These are phyloP conservation scores for Meloidogyne hapla DNA, from an alignment of 1,140 invertebrate species.

Conservation along the genomic window DNA sequence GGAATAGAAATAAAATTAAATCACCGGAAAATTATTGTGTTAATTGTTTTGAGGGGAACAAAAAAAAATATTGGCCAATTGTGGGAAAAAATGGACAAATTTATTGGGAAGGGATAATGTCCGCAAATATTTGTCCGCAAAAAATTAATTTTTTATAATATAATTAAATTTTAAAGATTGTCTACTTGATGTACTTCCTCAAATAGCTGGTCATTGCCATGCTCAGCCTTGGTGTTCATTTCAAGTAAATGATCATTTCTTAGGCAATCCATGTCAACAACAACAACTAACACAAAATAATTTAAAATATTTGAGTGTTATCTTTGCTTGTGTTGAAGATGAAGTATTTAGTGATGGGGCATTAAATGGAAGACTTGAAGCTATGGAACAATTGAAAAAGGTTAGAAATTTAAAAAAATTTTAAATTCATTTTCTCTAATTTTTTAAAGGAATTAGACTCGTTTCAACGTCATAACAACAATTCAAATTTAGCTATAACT, in stretches of 20 bases:
- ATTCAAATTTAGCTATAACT: neutral
- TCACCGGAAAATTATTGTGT: constrained; percentile 1
- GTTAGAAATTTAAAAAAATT: constrained; percentile 13
- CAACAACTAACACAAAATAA: constrained; percentile 7
- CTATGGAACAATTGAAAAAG: constrained; percentile 50
- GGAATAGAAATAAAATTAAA: neutral
- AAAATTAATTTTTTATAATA: no score
- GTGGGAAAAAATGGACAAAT: neutral
- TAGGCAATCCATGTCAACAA: constrained; percentile 46
- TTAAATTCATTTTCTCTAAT: neutral
- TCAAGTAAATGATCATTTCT: constrained; percentile 45
- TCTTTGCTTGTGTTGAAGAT: constrained; percentile 54
- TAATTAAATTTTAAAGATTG: constrained; percentile 46
- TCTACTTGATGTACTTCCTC: constrained; percentile 47
- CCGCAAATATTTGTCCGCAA: no score
- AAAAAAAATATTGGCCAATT: neutral
- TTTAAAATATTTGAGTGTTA: constrained; percentile 48
- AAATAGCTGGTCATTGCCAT: constrained; percentile 44
- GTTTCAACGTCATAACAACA: constrained; percentile 34
- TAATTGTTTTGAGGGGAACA: neutral
- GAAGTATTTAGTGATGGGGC: constrained; percentile 57
- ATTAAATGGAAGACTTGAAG: constrained; percentile 46
- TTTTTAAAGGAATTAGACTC: constrained; percentile 8
- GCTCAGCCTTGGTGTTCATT: constrained; percentile 48
- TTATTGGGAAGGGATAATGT: no score